phyloP scores from a whole-genome alignment of 2,888 invertebrate species.

The Drosophila koepferae region DNA sequence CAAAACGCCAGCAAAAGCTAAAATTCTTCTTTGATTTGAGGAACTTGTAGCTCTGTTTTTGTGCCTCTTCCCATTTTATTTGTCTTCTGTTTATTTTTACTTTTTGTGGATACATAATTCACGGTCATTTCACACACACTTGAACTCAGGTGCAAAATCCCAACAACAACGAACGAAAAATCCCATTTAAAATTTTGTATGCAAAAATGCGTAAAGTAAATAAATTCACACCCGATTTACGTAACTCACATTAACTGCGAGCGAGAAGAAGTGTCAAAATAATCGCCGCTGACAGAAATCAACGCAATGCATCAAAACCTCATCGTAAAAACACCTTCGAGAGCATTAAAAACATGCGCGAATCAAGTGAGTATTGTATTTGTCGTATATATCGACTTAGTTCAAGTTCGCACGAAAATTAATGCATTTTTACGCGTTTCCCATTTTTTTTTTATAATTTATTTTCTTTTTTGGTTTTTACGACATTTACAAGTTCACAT shows the following conservation, averaged over 20 bases:
- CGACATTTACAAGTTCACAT: slow-evolving; percentile 34
- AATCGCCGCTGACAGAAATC: slow-evolving; percentile 64
- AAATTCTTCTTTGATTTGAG: neutral
- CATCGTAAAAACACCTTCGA: slow-evolving; percentile 33
- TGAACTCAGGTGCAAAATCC: slow-evolving; percentile 59
- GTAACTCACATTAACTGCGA: slow-evolving; percentile 51
- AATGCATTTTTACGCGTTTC: slow-evolving; percentile 33
- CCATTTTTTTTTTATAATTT: slow-evolving; percentile 6
- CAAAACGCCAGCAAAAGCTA: neutral
- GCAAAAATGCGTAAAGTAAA: slow-evolving; percentile 66
- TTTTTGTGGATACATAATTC: slow-evolving; percentile 52
- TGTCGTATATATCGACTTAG: slow-evolving; percentile 6
- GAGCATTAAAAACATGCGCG: slow-evolving; percentile 30
- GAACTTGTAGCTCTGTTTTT: neutral
- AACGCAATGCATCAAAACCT: slow-evolving; percentile 61
- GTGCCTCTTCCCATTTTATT: slow-evolving; percentile 7
- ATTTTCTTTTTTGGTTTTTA: slow-evolving; percentile 22
- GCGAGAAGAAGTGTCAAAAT: slow-evolving; percentile 75
- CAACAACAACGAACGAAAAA: slow-evolving; percentile 21
- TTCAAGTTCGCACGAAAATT: slow-evolving; percentile 59
- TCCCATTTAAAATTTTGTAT: slow-evolving; percentile 54
- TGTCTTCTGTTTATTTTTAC: slow-evolving; percentile 30
- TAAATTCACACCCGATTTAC: slow-evolving; percentile 75
- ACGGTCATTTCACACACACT: slow-evolving; percentile 66
- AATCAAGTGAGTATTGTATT: slow-evolving; percentile 24